Percentiles rank a stretch among this genome's conserved stretches.
Evolutionary conservation across 2,888 invertebrate genomes (phyloP).

Genomic region (Bimastos eiseni): DNA sequence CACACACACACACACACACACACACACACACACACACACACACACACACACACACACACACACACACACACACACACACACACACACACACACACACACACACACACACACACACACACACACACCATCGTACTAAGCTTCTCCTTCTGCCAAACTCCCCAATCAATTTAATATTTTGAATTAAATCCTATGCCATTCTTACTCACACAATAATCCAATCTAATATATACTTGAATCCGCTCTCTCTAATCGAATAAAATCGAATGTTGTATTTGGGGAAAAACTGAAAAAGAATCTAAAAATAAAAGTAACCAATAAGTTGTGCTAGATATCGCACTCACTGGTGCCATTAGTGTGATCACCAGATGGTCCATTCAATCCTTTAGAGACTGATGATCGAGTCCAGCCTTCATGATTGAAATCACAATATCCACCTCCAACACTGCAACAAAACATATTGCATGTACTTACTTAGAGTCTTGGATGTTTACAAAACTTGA

Average conservation of each 20-base stretch:
- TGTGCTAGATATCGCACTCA: background rate
- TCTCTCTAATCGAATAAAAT: background rate
- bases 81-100: too few species aligned
- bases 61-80: too few species aligned
- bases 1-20: too few species aligned
- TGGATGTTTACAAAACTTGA: background rate
- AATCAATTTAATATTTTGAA: background rate
- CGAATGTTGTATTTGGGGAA: background rate
- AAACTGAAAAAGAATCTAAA: background rate
- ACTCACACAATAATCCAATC: background rate
- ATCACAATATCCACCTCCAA: background rate
- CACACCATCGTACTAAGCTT: too few species aligned
- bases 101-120: too few species aligned
- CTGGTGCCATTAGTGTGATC: slow-evolving; percentile 21
- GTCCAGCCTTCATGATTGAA: slow-evolving; percentile 9
- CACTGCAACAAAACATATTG: background rate
- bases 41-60: too few species aligned
- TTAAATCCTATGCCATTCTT: background rate
- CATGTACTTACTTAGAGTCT: background rate
- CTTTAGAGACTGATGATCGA: background rate
- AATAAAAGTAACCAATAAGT: background rate
- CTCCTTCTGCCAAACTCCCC: background rate
- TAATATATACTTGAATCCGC: background rate
- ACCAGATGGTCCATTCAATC: slow-evolving; percentile 17
- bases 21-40: too few species aligned